These are phyloP conservation scores for Strigops habroptila DNA, from an alignment of 2,113 vertebrate species.

Conservation along the genomic window DNA sequence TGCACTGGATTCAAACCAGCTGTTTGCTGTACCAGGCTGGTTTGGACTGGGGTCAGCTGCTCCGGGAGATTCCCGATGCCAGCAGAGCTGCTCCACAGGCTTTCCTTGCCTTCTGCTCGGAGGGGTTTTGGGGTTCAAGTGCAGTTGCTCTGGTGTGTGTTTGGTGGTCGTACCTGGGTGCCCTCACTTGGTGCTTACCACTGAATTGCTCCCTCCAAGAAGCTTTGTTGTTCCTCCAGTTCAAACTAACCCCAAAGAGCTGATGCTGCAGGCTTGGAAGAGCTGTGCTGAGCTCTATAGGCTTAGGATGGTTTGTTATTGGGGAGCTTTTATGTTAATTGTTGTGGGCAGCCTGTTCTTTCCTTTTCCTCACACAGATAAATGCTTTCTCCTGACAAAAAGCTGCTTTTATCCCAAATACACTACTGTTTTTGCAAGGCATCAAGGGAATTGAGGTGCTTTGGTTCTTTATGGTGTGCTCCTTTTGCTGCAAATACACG, in stretches of 20 bases:
- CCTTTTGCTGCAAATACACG: not conserved
- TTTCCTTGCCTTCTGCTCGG: rapidly evolving
- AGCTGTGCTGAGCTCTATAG: not conserved
- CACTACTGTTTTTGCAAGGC: not conserved
- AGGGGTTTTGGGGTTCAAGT: not conserved
- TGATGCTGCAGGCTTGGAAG: not conserved
- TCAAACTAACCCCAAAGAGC: not conserved
- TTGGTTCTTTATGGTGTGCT: not conserved
- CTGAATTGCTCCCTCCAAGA: not conserved
- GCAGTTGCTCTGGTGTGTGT: not conserved
- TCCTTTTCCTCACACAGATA: not conserved
- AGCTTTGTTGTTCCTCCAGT: not conserved
- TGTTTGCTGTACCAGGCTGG: not conserved
- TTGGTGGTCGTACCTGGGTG: not conserved
- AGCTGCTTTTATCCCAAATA: not conserved
- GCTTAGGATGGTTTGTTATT: not conserved
- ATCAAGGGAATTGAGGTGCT: not conserved
- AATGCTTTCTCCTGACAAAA: not conserved
- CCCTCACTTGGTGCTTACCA: not conserved
- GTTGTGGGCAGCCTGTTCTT: not conserved
- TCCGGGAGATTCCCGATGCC: not conserved
- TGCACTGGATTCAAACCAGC: not conserved
- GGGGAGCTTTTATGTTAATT: not conserved
- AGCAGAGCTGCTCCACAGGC: not conserved
- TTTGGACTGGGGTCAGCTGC: not conserved